phyloP scores from a whole-genome alignment of 2,888 invertebrate species.

The Mantis religiosa region DNA sequence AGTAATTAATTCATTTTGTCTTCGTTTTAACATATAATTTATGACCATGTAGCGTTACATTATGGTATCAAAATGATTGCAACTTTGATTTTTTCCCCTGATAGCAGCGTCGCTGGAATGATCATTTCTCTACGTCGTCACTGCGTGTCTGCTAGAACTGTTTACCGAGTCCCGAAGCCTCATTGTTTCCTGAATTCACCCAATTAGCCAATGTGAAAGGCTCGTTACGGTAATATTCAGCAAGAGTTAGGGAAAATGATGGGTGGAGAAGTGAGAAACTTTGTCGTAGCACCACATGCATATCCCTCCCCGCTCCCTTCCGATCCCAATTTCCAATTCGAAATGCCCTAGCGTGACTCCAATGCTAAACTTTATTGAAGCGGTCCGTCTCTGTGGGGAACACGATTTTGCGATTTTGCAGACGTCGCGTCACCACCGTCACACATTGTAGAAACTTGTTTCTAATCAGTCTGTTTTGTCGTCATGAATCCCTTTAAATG shows the following conservation, averaged over 20 bases:
- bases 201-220: conserved; percentile 28
- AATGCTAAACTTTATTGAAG: conserved; percentile 9
- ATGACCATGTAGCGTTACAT: too few relatives aligned
- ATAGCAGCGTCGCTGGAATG: too few relatives aligned
- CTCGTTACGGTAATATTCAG: conserved; percentile 29
- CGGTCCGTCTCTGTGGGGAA: not conserved
- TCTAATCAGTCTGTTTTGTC: conserved; percentile 17
- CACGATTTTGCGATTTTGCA: not conserved
- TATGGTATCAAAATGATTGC: too few relatives aligned
- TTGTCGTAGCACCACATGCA: conserved; percentile 17
- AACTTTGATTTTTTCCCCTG: too few relatives aligned
- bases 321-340: conserved; percentile 5
- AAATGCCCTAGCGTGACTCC: conserved; percentile 11
- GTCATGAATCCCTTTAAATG: conserved; percentile 11
- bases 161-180: conserved; percentile 24
- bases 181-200: conserved; percentile 29
- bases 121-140: not conserved
- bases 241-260: conserved; percentile 23
- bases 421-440: not conserved
- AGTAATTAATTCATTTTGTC: too few relatives aligned
- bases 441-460: not conserved
- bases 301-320: not conserved
- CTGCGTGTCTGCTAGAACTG: not conserved
- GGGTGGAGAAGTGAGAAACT: conserved; percentile 24
- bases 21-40: too few relatives aligned